Conservation (phyloP, 23 tunicate species). For the Halocynthia aurantium region DNA sequence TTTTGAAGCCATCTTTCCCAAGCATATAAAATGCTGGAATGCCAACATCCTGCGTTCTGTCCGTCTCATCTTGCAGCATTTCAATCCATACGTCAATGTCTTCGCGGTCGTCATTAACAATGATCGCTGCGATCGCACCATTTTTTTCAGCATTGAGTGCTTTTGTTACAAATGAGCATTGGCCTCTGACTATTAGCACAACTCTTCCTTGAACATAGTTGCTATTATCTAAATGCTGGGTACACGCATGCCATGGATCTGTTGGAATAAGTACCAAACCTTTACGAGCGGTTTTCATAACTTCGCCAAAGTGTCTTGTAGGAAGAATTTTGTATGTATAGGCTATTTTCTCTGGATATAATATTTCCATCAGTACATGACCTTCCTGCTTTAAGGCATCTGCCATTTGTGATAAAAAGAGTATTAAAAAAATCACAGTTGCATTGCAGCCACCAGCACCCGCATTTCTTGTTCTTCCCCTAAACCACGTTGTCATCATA, state of each 20-base stretch:
- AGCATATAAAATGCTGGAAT: conserved; percentile 71
- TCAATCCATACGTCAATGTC: conserved; percentile 58
- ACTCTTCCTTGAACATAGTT: conserved; percentile 45
- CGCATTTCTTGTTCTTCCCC: too few species aligned
- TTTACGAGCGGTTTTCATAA: conserved; percentile 15
- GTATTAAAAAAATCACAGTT: too few species aligned
- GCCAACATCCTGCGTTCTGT: conserved; percentile 29
- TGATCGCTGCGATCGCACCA: conserved; percentile 69
- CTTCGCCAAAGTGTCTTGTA: conserved; percentile 68
- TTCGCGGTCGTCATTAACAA: conserved; percentile 38
- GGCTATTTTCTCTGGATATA: conserved; percentile 64
- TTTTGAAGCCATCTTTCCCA: conserved; percentile 76
- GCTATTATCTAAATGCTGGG: conserved; percentile 46
- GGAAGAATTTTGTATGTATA: conserved; percentile 78
- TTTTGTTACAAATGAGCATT: conserved; percentile 79
- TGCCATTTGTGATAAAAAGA: too few species aligned
- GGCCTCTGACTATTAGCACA: conserved; percentile 59
- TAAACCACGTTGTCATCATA: too few species aligned
- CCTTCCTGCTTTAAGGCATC: too few species aligned
- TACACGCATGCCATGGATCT: conserved; percentile 70
- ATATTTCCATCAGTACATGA: not conserved
- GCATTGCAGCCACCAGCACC: too few species aligned
- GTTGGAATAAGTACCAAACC: conserved; percentile 38
- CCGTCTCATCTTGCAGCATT: conserved; percentile 73
- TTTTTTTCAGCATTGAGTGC: conserved; percentile 54